Evolutionary conservation across 2,797 vertebrate genomes (phyloP).

Genomic region (Mionectes olivaceus): DNA sequence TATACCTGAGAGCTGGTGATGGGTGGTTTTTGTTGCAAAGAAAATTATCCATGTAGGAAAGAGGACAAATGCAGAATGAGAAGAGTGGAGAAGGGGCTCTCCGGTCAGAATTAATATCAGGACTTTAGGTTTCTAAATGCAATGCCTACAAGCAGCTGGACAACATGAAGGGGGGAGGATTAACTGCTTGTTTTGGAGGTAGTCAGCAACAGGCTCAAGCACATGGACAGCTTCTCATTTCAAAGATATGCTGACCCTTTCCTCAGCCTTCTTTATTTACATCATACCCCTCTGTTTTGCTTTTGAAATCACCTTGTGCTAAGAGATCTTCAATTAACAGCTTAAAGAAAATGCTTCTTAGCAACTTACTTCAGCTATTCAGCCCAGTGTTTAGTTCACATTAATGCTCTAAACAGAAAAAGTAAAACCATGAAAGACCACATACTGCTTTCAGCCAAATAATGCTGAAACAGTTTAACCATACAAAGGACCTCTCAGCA

Average conservation of each 20-base stretch:
- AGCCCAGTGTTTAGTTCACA: not conserved
- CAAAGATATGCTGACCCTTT: not conserved
- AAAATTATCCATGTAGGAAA: not conserved
- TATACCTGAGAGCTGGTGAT: not conserved
- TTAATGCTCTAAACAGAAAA: not conserved
- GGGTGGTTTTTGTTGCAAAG: not conserved
- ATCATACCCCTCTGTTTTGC: not conserved
- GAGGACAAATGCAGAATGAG: not conserved
- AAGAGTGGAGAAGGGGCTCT: not conserved
- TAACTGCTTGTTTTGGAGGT: constrained; percentile 3
- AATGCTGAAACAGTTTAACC: not conserved
- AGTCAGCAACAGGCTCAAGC: not conserved
- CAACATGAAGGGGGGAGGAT: not conserved
- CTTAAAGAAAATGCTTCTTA: not conserved
- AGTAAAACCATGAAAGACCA: not conserved
- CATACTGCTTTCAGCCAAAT: not conserved
- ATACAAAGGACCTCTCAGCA: not conserved
- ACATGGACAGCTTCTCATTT: not conserved
- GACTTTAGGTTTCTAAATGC: not conserved
- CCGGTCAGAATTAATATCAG: not conserved
- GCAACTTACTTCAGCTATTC: not conserved
- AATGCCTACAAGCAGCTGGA: not conserved
- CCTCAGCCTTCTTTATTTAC: not conserved
- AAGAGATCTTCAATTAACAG: not conserved
- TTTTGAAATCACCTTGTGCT: not conserved